These are phyloP conservation scores for Charaxes varanes DNA, from an alignment of 1,140 invertebrate species.

Conservation along the genomic window DNA sequence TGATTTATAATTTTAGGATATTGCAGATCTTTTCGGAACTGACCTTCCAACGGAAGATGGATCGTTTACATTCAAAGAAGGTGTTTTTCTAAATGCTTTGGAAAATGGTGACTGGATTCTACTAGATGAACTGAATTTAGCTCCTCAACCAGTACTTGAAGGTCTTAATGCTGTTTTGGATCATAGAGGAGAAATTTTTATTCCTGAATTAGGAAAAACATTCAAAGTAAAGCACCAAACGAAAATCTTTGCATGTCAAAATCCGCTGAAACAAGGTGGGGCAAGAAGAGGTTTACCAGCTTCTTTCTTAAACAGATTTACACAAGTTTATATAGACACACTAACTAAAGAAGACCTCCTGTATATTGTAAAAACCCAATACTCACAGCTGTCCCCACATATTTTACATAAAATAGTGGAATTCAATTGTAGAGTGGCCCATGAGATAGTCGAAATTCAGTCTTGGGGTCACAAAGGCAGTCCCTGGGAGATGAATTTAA, in stretches of 20 bases:
- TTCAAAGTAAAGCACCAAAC: constrained; percentile 88
- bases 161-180: constrained; percentile 99
- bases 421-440: constrained; percentile 84
- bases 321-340: constrained; percentile 93
- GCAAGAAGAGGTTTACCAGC: constrained; percentile 95
- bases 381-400: constrained; percentile 69
- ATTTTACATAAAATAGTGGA: constrained; percentile 84
- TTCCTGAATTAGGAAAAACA: constrained; percentile 93
- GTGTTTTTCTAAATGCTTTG: constrained; percentile 93
- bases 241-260: constrained; percentile 97
- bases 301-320: constrained; percentile 98
- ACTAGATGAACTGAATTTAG: constrained; percentile 98
- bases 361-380: constrained; percentile 76
- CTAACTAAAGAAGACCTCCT: constrained; percentile 86
- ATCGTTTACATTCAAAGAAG: constrained; percentile 96
- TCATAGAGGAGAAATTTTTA: constrained; percentile 96
- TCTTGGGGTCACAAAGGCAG: constrained; percentile 85
- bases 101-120: constrained; percentile 96
- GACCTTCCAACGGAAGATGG: constrained; percentile 97
- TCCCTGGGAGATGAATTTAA: constrained; percentile 97
- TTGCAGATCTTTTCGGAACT: constrained; percentile 97
- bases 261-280: constrained; percentile 97
- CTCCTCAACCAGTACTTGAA: constrained; percentile 98
- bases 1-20: constrained; percentile 81
- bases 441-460: constrained; percentile 77